Conservation (phyloP, 1,140 invertebrate species). For the Drosophila equinoxialis region DNA sequence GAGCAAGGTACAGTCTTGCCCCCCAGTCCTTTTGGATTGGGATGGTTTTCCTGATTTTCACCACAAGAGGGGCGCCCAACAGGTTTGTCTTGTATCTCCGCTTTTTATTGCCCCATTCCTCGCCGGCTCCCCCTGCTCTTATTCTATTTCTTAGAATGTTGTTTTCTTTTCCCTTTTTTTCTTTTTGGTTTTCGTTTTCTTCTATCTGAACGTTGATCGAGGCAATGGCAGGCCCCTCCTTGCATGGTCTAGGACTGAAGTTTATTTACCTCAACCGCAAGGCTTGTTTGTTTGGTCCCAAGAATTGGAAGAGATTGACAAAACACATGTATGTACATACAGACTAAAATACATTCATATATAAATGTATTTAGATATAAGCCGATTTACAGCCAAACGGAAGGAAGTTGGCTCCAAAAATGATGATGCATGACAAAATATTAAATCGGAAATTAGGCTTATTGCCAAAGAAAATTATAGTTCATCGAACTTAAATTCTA, state of each 20-base stretch:
- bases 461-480: constrained; percentile 27
- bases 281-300: constrained; percentile 47
- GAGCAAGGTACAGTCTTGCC: constrained; percentile 64
- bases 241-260: constrained; percentile 47
- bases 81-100: constrained; percentile 74
- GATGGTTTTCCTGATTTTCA: constrained; percentile 23
- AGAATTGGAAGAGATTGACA: constrained; percentile 17
- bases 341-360: background rate
- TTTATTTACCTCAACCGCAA: constrained; percentile 65
- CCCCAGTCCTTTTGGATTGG: constrained; percentile 1
- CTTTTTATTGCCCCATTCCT: constrained; percentile 48
- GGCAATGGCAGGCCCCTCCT: constrained; percentile 30
- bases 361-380: constrained; percentile 36
- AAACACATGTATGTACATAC: constrained; percentile 19
- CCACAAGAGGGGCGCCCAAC: constrained; percentile 59
- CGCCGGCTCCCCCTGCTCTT: constrained; percentile 39
- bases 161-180: constrained; percentile 54
- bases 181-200: background rate
- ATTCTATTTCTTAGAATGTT: constrained; percentile 70
- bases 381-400: constrained; percentile 67
- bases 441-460: constrained; percentile 54
- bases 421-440: constrained; percentile 72
- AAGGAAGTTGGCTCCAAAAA: constrained; percentile 60
- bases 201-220: constrained; percentile 57
- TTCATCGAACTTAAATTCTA: background rate